Evolutionary conservation across 2,888 invertebrate species (phyloP).

Genomic region (Falcaria lacertinaria): DNA sequence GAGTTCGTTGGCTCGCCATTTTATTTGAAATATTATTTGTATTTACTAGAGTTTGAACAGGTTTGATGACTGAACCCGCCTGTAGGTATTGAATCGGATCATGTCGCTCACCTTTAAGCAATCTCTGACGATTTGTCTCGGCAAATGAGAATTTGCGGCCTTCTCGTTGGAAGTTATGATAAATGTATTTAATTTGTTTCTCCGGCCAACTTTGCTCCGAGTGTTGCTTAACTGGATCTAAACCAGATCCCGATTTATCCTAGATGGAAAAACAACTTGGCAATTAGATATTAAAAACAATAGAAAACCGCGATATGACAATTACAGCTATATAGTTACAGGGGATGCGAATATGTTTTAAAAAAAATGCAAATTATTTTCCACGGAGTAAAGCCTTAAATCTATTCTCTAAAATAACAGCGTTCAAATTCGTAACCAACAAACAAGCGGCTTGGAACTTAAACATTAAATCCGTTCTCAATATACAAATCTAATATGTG

Average conservation of each 20-base stretch:
- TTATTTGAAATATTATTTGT: too few species aligned
- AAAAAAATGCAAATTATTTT: too few species aligned
- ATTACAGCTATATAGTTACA: too few species aligned
- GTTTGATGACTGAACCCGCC: slow-evolving; percentile 15
- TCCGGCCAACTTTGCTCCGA: slow-evolving; percentile 30
- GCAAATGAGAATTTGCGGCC: slow-evolving; percentile 23
- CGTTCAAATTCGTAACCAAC: too few species aligned
- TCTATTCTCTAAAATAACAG: too few species aligned
- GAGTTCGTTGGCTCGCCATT: background rate
- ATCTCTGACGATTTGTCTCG: slow-evolving; percentile 32
- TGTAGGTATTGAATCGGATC: slow-evolving; percentile 14
- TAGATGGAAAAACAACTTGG: too few species aligned
- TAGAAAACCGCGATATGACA: too few species aligned
- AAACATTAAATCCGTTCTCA: slow-evolving; percentile 3
- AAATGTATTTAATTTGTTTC: slow-evolving; percentile 30
- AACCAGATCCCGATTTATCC: slow-evolving; percentile 7
- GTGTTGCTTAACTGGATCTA: slow-evolving; percentile 15
- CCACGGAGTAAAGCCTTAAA: too few species aligned
- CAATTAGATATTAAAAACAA: too few species aligned
- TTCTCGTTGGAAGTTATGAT: slow-evolving; percentile 22
- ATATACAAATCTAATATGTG: slow-evolving; percentile 1
- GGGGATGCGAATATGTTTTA: too few species aligned
- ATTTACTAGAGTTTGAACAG: slow-evolving; percentile 13
- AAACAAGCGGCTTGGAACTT: too few species aligned
- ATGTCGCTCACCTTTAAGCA: slow-evolving; percentile 11